Conservation (phyloP, 2,113 vertebrate species). For the Leptobrachium ailaonicum region DNA sequence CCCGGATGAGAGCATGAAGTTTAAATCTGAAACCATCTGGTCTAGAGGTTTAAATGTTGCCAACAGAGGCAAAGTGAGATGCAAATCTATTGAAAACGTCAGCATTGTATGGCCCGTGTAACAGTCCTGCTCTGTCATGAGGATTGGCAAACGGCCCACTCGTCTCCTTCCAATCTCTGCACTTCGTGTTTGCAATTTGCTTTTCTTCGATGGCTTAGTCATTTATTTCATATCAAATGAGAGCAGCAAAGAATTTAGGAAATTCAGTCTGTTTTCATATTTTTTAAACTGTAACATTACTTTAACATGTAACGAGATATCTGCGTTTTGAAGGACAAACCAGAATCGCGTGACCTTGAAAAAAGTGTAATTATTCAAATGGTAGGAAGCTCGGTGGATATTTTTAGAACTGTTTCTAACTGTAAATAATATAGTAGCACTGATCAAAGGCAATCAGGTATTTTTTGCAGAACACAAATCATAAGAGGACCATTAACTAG, state of each 20-base stretch:
- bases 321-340: no score
- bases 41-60: conserved; percentile 34
- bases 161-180: conserved; percentile 1
- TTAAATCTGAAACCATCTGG: conserved; percentile 46
- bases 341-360: no score
- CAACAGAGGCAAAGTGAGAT: conserved; percentile 19
- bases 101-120: conserved; percentile 19
- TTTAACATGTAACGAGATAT: no score
- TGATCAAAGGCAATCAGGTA: no score
- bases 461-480: no score
- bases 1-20: conserved; percentile 41
- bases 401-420: no score
- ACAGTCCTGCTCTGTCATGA: conserved; percentile 28
- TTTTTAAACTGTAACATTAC: no score
- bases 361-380: no score
- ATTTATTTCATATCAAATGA: background rate
- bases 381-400: no score
- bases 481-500: no score
- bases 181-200: background rate
- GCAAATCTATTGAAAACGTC: conserved; percentile 20
- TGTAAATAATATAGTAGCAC: no score
- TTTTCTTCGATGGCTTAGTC: background rate
- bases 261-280: no score
- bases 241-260: background rate
- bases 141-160: conserved; percentile 21